Evolutionary conservation across 37 sponge, comb jelly and placozoan genomes (phyloP).

Genomic region (Halisarca cf. caerulea): DNA sequence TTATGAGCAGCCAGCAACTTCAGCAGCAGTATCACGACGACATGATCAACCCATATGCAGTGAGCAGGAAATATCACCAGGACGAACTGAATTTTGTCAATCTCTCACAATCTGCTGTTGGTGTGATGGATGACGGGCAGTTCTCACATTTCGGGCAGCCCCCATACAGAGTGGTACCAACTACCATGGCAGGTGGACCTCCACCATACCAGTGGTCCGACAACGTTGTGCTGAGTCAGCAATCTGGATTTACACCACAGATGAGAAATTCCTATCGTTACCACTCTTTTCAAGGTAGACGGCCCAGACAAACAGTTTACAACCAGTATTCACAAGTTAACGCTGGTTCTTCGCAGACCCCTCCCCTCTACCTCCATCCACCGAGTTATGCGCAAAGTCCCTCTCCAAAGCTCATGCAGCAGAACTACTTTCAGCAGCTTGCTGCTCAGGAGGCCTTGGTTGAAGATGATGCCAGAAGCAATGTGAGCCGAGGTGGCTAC

Average conservation of each 20-base stretch:
- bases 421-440: too few species aligned
- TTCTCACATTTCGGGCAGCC: neutral
- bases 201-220: neutral
- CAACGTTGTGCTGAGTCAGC: neutral
- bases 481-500: too few species aligned
- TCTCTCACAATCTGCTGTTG: neutral
- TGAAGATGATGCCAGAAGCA: too few species aligned
- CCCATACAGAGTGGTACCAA: neutral
- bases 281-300: neutral
- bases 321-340: too few species aligned
- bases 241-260: neutral
- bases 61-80: neutral
- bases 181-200: neutral
- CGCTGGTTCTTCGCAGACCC: neutral
- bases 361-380: constrained; percentile 8
- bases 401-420: neutral
- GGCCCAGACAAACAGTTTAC: too few species aligned
- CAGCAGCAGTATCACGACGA: neutral
- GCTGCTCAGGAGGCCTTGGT: too few species aligned
- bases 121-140: neutral
- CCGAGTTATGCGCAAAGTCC: neutral
- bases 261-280: constrained; percentile 17
- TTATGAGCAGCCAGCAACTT: neutral
- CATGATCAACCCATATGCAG: constrained; percentile 17
- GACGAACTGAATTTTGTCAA: neutral